A percentile compares a stretch with the other conserved stretches of the same genome.
Evolutionary conservation across 2,113 vertebrate species (phyloP).

Genomic region (Anguilla rostrata): DNA sequence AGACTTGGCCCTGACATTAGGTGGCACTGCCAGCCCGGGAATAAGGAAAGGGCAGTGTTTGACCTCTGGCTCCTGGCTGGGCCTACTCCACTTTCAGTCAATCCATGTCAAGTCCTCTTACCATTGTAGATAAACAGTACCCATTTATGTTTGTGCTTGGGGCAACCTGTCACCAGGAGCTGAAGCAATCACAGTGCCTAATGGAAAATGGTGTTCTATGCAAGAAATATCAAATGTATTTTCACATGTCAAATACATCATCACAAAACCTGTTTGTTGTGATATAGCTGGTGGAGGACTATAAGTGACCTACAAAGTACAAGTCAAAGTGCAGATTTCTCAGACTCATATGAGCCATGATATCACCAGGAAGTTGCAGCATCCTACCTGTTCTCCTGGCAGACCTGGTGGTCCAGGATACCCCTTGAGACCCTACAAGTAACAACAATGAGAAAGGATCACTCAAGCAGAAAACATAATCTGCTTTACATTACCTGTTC

Average conservation of each 20-base stretch:
- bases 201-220: neutral
- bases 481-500: neutral
- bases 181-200: constrained; percentile 11
- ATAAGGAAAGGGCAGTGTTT: constrained; percentile 70
- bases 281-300: constrained; percentile 24
- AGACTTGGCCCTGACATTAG: constrained; percentile 37
- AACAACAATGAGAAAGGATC: constrained; percentile 34
- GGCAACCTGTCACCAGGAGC: neutral
- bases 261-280: constrained; percentile 1
- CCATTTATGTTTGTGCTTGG: neutral
- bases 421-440: constrained; percentile 84
- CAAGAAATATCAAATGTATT: neutral
- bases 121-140: neutral
- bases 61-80: constrained; percentile 18
- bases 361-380: neutral
- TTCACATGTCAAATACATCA: neutral
- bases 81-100: neutral
- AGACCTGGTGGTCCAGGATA: constrained; percentile 75
- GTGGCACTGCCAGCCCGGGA: constrained; percentile 51
- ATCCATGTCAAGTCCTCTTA: neutral
- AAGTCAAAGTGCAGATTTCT: neutral
- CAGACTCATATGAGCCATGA: neutral
- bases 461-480: neutral
- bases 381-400: constrained; percentile 83
- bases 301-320: constrained; percentile 22